Conservation (phyloP, 2,888 invertebrate genomes). For the Tipula confusa region DNA sequence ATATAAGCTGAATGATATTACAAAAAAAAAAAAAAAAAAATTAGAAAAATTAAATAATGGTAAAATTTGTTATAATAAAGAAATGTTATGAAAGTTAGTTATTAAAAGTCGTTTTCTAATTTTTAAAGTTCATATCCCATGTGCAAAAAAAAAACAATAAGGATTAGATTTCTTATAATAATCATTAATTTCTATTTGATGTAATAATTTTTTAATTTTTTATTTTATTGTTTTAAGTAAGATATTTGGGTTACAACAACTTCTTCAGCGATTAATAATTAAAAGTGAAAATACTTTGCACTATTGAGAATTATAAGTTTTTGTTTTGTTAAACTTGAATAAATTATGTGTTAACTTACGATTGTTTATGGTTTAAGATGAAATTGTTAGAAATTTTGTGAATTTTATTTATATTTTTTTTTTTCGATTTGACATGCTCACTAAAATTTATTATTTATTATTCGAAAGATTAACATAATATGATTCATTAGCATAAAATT, state of each 20-base stretch:
- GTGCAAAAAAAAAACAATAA: background rate
- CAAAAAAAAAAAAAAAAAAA: background rate
- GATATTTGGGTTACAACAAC: background rate
- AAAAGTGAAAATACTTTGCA: background rate
- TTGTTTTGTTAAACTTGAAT: background rate
- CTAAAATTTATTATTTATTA: background rate
- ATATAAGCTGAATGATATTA: background rate
- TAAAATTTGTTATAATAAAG: background rate
- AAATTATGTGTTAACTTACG: background rate
- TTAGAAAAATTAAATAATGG: background rate
- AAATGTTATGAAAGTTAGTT: background rate
- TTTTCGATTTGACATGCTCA: background rate
- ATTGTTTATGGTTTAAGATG: background rate
- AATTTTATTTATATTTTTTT: background rate
- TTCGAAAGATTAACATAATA: background rate
- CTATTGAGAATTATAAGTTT: background rate
- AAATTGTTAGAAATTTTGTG: background rate
- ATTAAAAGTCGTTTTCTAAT: background rate
- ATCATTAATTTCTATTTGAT: background rate
- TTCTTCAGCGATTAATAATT: background rate
- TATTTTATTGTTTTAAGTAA: background rate
- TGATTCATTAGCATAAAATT: background rate
- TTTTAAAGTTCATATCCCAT: background rate
- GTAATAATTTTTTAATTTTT: background rate
- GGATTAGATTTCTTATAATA: background rate